phyloP scores from a whole-genome alignment of 2,113 vertebrate genomes.

The Cololabis saira region DNA sequence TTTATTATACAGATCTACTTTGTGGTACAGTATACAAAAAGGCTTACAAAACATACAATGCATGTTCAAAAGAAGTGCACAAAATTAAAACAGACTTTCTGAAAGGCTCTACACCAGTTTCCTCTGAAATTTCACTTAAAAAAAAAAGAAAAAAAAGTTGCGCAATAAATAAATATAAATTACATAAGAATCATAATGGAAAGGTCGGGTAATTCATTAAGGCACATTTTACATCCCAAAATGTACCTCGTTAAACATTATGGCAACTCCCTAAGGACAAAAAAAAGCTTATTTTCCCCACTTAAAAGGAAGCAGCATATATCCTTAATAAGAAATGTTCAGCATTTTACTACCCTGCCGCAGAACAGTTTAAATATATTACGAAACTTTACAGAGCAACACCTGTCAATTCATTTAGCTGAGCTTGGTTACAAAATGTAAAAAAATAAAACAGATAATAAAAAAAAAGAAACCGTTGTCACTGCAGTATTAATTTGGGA shows the following conservation, averaged over 20 bases:
- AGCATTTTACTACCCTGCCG: conserved; percentile 73
- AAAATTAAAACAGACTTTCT: conserved; percentile 61
- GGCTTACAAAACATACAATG: conserved; percentile 61
- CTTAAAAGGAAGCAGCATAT: conserved; percentile 67
- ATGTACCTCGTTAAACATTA: conserved; percentile 74
- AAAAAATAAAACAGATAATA: background rate
- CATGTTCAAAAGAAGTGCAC: conserved; percentile 81
- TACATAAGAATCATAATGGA: conserved; percentile 73
- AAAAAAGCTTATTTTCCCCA: conserved; percentile 68
- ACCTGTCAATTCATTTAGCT: conserved; percentile 54
- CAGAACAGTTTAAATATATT: conserved; percentile 62
- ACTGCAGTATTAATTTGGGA: conserved; percentile 45
- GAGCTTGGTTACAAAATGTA: conserved; percentile 33
- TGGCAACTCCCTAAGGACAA: conserved; percentile 71
- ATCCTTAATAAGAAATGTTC: conserved; percentile 58
- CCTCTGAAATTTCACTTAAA: conserved; percentile 75
- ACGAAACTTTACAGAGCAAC: conserved; percentile 59
- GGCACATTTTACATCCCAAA: conserved; percentile 77
- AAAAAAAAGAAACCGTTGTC: conserved; percentile 28
- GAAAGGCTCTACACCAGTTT: conserved; percentile 66
- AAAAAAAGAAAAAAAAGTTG: conserved; percentile 65
- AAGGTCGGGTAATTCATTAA: conserved; percentile 77
- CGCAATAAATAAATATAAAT: conserved; percentile 87
- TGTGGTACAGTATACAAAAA: conserved; percentile 76
- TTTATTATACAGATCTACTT: conserved; percentile 72